A percentile compares a stretch with the other conserved stretches of the same genome.
phyloP scores from a whole-genome alignment of 2,113 vertebrate species.

The Pluvianellus socialis region DNA sequence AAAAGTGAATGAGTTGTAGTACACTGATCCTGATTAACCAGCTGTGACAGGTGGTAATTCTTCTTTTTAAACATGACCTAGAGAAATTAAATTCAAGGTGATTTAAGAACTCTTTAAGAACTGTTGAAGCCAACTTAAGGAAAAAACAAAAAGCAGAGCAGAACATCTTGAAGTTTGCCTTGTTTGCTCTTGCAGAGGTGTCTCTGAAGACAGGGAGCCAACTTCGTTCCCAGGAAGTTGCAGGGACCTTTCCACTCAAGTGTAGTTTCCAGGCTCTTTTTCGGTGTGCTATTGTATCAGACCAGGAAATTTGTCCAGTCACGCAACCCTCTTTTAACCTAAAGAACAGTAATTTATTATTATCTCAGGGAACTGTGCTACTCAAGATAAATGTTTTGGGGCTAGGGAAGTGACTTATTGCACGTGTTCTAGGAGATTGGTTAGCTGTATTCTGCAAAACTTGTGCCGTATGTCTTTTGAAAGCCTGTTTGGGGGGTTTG shows the following conservation, averaged over 20 bases:
- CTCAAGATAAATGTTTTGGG: neutral
- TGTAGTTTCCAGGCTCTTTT: neutral
- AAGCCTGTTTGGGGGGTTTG: neutral
- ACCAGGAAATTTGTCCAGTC: neutral
- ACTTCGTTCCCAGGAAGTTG: neutral
- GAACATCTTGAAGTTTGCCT: neutral
- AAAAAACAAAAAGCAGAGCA: neutral
- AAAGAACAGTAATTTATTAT: neutral
- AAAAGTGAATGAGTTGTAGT: neutral
- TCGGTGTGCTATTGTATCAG: neutral
- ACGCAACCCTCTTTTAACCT: neutral
- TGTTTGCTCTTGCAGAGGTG: neutral
- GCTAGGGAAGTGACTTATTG: neutral
- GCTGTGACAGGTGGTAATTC: conserved; percentile 36
- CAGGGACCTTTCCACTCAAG: neutral
- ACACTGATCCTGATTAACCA: conserved; percentile 3
- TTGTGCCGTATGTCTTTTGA: neutral
- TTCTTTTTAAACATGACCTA: conserved; percentile 5
- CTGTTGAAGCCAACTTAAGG: neutral
- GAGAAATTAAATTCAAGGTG: conserved; percentile 51
- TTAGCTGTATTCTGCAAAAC: neutral
- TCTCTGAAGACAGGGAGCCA: neutral
- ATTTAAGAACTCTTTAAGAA: conserved; percentile 5
- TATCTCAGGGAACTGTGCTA: neutral
- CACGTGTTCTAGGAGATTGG: neutral